Percentiles rank a stretch among this genome's conserved stretches.
Conservation (phyloP, 2,888 invertebrate species). For the Gastracanthus pulcherrimus region DNA sequence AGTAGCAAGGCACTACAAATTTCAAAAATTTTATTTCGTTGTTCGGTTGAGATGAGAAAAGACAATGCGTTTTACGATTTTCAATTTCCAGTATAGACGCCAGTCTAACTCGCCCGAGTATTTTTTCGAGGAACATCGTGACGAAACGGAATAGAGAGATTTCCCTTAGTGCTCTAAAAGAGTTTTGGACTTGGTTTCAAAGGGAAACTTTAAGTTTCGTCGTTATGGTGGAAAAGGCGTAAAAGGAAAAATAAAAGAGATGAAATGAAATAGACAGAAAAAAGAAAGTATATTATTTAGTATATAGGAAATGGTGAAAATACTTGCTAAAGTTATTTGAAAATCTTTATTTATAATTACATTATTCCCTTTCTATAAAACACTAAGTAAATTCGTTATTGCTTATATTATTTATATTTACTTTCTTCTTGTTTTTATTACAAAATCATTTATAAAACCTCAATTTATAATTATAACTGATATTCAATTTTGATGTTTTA, state of each 20-base stretch:
- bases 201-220: constrained; percentile 2
- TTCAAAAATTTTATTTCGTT: neutral
- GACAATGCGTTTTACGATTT: neutral
- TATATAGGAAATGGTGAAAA: too few relatives aligned
- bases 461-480: too few relatives aligned
- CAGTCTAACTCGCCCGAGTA: neutral
- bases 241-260: neutral
- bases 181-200: constrained; percentile 10
- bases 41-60: neutral
- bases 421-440: too few relatives aligned
- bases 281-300: too few relatives aligned
- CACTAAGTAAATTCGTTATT: too few relatives aligned
- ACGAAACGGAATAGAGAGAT: constrained; percentile 17
- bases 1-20: neutral
- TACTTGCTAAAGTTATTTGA: too few relatives aligned
- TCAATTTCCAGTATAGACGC: neutral
- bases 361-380: too few relatives aligned
- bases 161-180: neutral
- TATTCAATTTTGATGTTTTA: too few relatives aligned
- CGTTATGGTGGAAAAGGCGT: neutral
- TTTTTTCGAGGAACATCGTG: neutral
- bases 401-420: too few relatives aligned
- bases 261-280: neutral
- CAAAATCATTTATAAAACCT: too few relatives aligned
- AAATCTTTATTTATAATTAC: too few relatives aligned